These are phyloP conservation scores for Zapus hudsonius DNA, from an alignment of 2,113 vertebrate species.

Conservation along the genomic window DNA sequence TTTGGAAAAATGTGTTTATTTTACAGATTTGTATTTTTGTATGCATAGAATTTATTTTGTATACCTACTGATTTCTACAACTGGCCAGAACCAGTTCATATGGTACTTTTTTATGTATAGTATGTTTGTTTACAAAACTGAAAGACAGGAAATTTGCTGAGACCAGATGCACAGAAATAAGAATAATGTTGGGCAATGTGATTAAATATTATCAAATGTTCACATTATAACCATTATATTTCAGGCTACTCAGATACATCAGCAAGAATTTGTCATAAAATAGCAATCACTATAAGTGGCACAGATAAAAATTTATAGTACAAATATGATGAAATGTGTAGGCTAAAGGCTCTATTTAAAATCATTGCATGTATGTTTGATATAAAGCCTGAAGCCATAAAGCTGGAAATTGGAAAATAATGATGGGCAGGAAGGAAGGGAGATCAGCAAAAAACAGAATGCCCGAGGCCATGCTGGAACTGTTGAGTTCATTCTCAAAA, in stretches of 20 bases:
- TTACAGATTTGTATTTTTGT: no score
- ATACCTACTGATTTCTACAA: no score
- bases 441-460: neutral
- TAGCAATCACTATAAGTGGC: neutral
- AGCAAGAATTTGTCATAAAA: neutral
- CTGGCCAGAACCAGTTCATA: no score
- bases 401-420: neutral
- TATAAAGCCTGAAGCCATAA: neutral
- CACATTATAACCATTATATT: neutral
- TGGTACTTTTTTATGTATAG: neutral
- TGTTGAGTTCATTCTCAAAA: neutral
- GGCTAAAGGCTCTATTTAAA: neutral
- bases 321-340: neutral
- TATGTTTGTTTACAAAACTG: neutral
- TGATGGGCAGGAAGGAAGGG: neutral
- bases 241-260: neutral
- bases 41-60: no score
- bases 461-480: neutral
- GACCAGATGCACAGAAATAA: neutral
- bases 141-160: neutral
- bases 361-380: neutral
- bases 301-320: neutral
- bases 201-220: neutral
- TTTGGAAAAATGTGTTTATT: no score
- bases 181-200: neutral